Evolutionary conservation across 1,140 invertebrate species (phyloP), one percentile per base, ranked within the genome.

Genomic region (Centruroides sculpturatus): DNA sequence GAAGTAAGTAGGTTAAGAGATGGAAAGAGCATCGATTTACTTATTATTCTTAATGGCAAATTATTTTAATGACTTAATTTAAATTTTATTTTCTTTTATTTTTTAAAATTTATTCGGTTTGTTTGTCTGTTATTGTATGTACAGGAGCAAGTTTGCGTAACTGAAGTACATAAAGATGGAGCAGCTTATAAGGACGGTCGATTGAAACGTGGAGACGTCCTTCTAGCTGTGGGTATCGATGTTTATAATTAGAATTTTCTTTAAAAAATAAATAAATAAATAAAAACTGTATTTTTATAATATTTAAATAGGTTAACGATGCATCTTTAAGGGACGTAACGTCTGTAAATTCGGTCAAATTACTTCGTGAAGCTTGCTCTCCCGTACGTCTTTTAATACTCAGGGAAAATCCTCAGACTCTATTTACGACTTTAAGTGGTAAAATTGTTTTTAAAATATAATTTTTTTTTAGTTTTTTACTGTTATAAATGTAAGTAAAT

Each of bases 121-220:
- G 2, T 23, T 23, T 23, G 23, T 23, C 23, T 23, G 23, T 49
- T 52, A 59, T 52, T 9, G 49, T 56, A n/a, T n/a, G 60, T 57
- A 13, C 34, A 70, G 69, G 69, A 70, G 49, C 59, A 69, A 35
- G 64, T 69, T 47, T 68, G 66, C 57, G 68, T 70, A 2, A 23
- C 54, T 9, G 66, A 69, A 61, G 69, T 70, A 3, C 66, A 69
- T 46, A 13, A 53, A 23, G 67, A 67, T 53, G 64, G 69, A 0
- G 62, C 63, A 9, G 69, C 69, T 11, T 68, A 66, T 49, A 62
- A 62, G 47, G 69, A 70, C 56, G 69, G 69, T 23, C 47, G 69
- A 50, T 51, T 70, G 5, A 63, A 66, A 34, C 66, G 65, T 61
- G 69, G 69, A 35, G 69, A 70, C 53, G 61, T 70, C 13, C 59